A percentile compares a stretch with the other conserved stretches of the same genome.
Evolutionary conservation across 2,888 invertebrate species (phyloP).

Genomic region (Drosophila melanosoma): DNA sequence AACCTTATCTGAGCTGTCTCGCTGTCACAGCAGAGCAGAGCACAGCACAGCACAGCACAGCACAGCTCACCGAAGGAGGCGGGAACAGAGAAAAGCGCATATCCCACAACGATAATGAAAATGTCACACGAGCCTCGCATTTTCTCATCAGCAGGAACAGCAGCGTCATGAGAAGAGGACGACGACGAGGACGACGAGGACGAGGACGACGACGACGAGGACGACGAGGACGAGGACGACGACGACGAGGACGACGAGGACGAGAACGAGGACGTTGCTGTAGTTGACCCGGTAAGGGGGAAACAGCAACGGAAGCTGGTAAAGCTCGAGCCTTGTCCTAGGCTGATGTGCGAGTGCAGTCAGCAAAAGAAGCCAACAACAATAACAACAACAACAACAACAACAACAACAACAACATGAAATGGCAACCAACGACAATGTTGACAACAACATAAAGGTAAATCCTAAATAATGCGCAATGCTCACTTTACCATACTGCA

Average conservation of each 20-base stretch:
- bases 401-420: conserved; percentile 7
- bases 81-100: conserved; percentile 64
- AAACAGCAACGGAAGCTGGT: conserved; percentile 5
- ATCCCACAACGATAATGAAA: conserved; percentile 83
- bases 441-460: conserved; percentile 81
- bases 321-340: conserved; percentile 30
- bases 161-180: conserved; percentile 51
- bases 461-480: conserved; percentile 81
- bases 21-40: conserved; percentile 58
- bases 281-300: conserved; percentile 3
- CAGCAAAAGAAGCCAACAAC: conserved; percentile 52
- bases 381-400: conserved; percentile 19
- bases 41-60: conserved; percentile 32
- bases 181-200: conserved; percentile 1
- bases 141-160: conserved; percentile 81
- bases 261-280: conserved; percentile 1
- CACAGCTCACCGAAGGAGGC: neutral
- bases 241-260: neutral
- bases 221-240: conserved; percentile 26
- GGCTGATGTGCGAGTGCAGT: conserved; percentile 60
- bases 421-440: conserved; percentile 54
- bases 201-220: neutral
- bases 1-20: conserved; percentile 77
- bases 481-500: conserved; percentile 68
- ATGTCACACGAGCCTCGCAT: conserved; percentile 83